phyloP scores from a whole-genome alignment of 2,113 vertebrate species.

The Promerops cafer region DNA sequence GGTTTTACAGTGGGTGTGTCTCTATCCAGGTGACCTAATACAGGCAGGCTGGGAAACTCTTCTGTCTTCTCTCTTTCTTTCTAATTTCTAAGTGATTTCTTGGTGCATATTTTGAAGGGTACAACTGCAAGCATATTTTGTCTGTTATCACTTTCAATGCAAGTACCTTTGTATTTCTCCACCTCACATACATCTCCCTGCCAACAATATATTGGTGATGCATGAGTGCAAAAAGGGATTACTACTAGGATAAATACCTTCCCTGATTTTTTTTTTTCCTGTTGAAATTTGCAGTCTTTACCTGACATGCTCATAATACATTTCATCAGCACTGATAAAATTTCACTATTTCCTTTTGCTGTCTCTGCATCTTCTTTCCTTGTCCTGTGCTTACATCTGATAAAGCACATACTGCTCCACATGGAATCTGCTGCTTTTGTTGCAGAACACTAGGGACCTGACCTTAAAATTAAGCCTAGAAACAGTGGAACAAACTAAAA shows the following conservation, averaged over 20 bases:
- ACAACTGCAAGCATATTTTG: background rate
- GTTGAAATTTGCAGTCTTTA: background rate
- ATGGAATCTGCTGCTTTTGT: background rate
- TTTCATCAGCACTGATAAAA: background rate
- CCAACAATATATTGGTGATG: background rate
- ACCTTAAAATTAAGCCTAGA: conserved; percentile 34
- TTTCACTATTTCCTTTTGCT: background rate
- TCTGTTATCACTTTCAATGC: background rate
- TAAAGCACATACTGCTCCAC: background rate
- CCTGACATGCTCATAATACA: background rate
- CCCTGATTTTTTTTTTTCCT: background rate
- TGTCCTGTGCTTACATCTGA: background rate
- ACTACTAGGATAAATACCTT: background rate
- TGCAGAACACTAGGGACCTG: background rate
- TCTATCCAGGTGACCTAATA: background rate
- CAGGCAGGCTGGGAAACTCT: background rate
- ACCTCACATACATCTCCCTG: background rate
- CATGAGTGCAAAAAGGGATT: background rate
- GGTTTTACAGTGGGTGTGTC: background rate
- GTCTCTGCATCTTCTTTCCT: background rate
- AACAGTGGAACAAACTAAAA: conserved; percentile 16
- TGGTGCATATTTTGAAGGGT: background rate
- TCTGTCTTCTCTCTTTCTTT: background rate
- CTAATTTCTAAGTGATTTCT: background rate
- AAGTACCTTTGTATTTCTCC: background rate